Percentiles rank a stretch among this genome's conserved stretches.
Evolutionary conservation across 2,888 invertebrate species (phyloP).

Genomic region (Leptothorax acervorum): DNA sequence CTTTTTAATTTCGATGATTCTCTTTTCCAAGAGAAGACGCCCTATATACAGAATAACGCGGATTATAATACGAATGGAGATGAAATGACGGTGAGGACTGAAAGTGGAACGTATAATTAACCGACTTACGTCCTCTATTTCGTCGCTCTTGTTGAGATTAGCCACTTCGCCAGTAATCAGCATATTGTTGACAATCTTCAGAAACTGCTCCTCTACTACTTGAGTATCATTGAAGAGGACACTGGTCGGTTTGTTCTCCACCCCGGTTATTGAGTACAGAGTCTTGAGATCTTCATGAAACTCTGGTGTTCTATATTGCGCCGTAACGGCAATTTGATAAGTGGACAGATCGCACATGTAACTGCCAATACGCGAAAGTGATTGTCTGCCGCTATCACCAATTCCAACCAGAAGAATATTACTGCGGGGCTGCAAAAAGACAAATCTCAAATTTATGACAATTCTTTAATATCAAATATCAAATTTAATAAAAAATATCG

Average conservation of each 20-base stretch:
- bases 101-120: constrained; percentile 27
- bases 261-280: constrained; percentile 91
- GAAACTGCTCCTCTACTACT: constrained; percentile 93
- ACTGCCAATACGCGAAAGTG: constrained; percentile 91
- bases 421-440: constrained; percentile 89
- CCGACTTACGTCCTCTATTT: constrained; percentile 93
- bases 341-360: constrained; percentile 93
- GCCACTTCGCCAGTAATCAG: constrained; percentile 95
- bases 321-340: constrained; percentile 93
- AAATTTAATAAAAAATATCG: neutral
- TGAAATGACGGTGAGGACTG: neutral
- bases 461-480: neutral
- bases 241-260: constrained; percentile 91
- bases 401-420: constrained; percentile 95
- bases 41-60: constrained; percentile 1
- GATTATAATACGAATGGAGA: constrained; percentile 28
- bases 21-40: neutral
- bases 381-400: constrained; percentile 94
- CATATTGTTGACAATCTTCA: constrained; percentile 96
- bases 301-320: constrained; percentile 91
- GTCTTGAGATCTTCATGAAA: constrained; percentile 94
- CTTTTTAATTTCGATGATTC: constrained; percentile 17
- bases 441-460: neutral
- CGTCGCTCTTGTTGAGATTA: constrained; percentile 94
- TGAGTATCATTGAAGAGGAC: constrained; percentile 96